Conservation (phyloP, 2,888 invertebrate genomes). For the Napeogenes inachia region DNA sequence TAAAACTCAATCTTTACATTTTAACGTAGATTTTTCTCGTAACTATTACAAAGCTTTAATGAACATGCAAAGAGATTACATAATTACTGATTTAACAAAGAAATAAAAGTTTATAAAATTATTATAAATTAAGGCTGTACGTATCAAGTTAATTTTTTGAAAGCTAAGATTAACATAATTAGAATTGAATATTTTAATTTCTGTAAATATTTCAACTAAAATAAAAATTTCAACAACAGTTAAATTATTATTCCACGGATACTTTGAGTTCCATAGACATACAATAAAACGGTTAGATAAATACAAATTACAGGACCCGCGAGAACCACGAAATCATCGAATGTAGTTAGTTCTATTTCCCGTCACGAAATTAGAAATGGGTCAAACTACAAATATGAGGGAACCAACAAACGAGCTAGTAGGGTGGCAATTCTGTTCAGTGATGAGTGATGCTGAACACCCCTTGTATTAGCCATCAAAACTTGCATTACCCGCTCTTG, state of each 20-base stretch:
- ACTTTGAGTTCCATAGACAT: background rate
- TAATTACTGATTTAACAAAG: no score
- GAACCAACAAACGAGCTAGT: background rate
- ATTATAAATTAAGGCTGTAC: no score
- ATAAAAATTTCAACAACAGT: no score
- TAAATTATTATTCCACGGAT: background rate
- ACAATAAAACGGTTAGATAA: background rate
- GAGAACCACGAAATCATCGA: background rate
- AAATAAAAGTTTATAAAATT: no score
- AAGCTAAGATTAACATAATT: no score
- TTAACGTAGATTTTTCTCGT: no score
- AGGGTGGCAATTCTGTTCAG: conserved; percentile 1
- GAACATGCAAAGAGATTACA: no score
- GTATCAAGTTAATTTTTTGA: no score
- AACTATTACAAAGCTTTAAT: no score
- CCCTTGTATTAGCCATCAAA: background rate
- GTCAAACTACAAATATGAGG: conserved; percentile 6
- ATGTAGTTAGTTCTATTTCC: conserved; percentile 8
- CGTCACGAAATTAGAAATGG: conserved; percentile 3
- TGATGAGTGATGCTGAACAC: conserved; percentile 1
- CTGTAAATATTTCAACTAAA: no score
- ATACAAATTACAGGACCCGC: background rate
- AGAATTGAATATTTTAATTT: no score
- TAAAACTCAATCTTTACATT: background rate
- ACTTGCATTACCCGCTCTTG: background rate